Conservation (phyloP, 2,113 vertebrate genomes). For the Centrocercus urophasianus region DNA sequence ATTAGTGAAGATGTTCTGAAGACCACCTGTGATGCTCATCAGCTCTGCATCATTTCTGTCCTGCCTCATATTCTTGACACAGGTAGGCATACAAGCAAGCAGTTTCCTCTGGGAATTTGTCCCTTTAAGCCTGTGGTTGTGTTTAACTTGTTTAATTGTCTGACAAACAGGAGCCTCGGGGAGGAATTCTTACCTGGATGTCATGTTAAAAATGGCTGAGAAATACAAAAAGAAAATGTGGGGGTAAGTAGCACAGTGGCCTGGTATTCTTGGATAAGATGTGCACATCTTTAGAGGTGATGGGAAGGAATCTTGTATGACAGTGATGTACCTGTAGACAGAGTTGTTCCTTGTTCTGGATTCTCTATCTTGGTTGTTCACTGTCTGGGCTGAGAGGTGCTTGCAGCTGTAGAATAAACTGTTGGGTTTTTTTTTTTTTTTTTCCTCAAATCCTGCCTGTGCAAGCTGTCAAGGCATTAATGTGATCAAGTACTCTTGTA, state of each 20-base stretch:
- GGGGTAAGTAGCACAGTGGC: slow-evolving; percentile 84
- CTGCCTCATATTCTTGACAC: slow-evolving; percentile 97
- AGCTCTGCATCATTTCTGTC: slow-evolving; percentile 92
- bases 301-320: not conserved
- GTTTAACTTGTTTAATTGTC: not conserved
- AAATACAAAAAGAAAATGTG: slow-evolving; percentile 99
- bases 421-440: not conserved
- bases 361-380: not conserved
- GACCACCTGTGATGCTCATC: slow-evolving; percentile 90
- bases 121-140: not conserved
- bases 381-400: not conserved
- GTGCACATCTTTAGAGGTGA: not conserved
- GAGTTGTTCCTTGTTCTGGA: not conserved
- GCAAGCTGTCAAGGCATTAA: not conserved
- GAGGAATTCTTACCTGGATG: slow-evolving; percentile 91
- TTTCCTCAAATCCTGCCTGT: not conserved
- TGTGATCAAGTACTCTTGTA: not conserved
- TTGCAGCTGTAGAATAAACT: not conserved
- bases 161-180: slow-evolving; percentile 86
- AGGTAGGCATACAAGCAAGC: slow-evolving; percentile 72
- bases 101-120: not conserved
- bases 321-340: not conserved
- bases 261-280: not conserved
- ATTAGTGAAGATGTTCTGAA: slow-evolving; percentile 85
- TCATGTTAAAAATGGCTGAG: slow-evolving; percentile 92